Evolutionary conservation across 2,113 vertebrate species (phyloP).

Genomic region (Coracopsis vasa): DNA sequence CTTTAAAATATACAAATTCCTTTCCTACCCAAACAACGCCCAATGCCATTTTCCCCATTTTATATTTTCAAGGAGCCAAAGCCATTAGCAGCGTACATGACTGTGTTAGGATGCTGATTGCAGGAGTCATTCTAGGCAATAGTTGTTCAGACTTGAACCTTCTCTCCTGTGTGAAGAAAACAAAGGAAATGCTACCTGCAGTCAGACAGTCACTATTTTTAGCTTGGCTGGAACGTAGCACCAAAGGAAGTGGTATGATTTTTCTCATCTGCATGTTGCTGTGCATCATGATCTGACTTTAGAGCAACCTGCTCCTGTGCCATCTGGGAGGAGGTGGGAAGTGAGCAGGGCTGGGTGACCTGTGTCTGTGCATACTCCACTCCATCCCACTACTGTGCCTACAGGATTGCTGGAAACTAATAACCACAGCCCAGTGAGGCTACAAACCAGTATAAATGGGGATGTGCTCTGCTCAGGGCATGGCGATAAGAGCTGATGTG

Average conservation of each 20-base stretch:
- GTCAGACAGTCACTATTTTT: background rate
- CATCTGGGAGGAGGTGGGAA: background rate
- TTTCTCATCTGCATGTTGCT: background rate
- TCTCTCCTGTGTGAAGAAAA: background rate
- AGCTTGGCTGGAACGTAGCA: background rate
- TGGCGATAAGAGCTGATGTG: fast-evolving
- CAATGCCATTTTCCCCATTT: background rate
- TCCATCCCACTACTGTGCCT: background rate
- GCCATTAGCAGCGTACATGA: background rate
- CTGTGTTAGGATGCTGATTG: background rate
- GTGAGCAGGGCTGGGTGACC: background rate
- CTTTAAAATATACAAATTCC: background rate
- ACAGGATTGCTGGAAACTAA: background rate
- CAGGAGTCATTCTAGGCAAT: background rate
- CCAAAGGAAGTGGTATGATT: background rate
- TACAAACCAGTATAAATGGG: background rate
- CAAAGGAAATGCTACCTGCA: background rate
- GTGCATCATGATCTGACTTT: background rate
- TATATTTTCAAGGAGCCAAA: background rate
- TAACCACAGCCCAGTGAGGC: background rate
- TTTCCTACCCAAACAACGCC: background rate
- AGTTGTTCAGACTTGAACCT: background rate
- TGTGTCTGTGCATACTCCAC: background rate
- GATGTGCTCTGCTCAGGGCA: background rate
- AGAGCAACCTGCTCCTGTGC: background rate